Percentiles rank a stretch among this genome's conserved stretches.
Conservation (phyloP, 2,113 vertebrate species). For the Festucalex cinctus region DNA sequence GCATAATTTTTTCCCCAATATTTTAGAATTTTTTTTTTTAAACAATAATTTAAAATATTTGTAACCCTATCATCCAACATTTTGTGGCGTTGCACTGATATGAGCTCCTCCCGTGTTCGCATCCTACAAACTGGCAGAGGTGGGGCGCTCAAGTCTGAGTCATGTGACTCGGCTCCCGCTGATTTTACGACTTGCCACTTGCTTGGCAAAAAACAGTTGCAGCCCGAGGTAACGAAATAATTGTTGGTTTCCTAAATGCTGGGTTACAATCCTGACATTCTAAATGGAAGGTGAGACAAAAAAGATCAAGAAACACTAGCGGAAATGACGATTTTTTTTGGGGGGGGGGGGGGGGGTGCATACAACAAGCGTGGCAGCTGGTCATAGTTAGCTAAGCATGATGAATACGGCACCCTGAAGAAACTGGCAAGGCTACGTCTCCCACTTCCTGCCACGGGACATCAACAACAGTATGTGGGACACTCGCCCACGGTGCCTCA, state of each 20-base stretch:
- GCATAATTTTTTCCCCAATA: no score
- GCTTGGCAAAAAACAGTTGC: no score
- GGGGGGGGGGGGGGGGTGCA: constrained; percentile 20
- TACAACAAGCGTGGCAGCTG: constrained; percentile 29
- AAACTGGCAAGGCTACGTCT: constrained; percentile 30
- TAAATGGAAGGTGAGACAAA: constrained; percentile 11
- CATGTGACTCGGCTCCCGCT: no score
- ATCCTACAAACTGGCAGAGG: no score
- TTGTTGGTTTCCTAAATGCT: constrained; percentile 3
- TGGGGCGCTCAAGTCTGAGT: no score
- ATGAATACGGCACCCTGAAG: constrained; percentile 33
- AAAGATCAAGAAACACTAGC: constrained; percentile 24
- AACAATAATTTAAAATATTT: no score
- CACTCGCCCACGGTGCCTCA: constrained; percentile 49
- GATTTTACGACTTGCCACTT: no score
- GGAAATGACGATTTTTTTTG: constrained; percentile 20
- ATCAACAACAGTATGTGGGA: constrained; percentile 51
- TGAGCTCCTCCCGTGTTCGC: no score
- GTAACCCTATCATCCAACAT: no score
- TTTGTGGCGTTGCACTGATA: no score
- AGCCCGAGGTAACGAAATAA: no score
- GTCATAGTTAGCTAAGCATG: constrained; percentile 43
- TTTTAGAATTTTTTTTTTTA: no score
- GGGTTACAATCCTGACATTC: background rate
- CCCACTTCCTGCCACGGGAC: constrained; percentile 35